A percentile compares a stretch with the other conserved stretches of the same genome.
These are phyloP conservation scores for Leucania comma DNA, from an alignment of 2,888 invertebrate genomes.

Conservation along the genomic window DNA sequence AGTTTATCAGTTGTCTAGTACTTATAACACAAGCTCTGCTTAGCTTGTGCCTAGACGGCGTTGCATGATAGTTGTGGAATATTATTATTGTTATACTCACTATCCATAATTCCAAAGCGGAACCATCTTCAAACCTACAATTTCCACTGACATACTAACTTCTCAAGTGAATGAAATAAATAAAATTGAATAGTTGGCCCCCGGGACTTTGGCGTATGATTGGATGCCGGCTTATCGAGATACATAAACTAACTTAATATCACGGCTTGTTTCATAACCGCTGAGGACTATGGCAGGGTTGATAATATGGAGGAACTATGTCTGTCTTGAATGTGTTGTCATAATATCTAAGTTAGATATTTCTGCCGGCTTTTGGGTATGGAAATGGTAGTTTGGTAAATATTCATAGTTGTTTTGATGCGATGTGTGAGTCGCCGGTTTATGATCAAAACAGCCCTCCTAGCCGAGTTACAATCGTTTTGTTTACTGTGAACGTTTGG, in stretches of 20 bases:
- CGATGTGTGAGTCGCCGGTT: no score
- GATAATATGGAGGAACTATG: conserved; percentile 21
- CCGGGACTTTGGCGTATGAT: conserved; percentile 32
- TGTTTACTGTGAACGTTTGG: no score
- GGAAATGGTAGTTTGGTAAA: not conserved
- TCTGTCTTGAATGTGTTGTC: conserved; percentile 13
- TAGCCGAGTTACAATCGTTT: no score
- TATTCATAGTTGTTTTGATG: not conserved
- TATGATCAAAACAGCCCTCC: no score
- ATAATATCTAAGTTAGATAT: conserved; percentile 24
- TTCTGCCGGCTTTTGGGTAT: not conserved
- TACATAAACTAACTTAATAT: conserved; percentile 50
- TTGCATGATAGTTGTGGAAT: no score
- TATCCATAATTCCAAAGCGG: no score
- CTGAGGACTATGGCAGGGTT: conserved; percentile 32
- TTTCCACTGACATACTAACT: conserved; percentile 1
- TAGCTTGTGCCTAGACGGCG: no score
- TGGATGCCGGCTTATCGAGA: conserved; percentile 48
- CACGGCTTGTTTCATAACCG: conserved; percentile 40
- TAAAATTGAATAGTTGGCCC: conserved; percentile 49
- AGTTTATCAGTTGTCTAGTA: no score
- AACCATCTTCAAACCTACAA: not conserved
- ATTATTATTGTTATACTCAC: no score
- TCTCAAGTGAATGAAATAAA: conserved; percentile 8
- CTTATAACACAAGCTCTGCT: no score